Evolutionary conservation across 1,140 invertebrate species (phyloP).

Genomic region (Dufourea novaeangliae): DNA sequence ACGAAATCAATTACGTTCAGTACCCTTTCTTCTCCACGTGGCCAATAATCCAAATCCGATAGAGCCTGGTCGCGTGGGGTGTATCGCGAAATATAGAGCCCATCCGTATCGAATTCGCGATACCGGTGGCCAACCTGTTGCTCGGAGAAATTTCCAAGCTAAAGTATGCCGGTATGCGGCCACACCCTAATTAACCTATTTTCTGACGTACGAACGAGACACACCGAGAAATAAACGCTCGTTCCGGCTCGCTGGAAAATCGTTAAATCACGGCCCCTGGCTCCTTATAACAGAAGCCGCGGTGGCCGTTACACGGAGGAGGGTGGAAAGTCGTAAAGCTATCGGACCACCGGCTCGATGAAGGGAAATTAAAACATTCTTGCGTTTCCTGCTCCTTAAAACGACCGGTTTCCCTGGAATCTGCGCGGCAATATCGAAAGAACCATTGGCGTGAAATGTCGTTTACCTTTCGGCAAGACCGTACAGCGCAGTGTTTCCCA

Average conservation of each 20-base stretch:
- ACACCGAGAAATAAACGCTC: constrained; percentile 2
- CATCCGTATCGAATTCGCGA: constrained; percentile 53
- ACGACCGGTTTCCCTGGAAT: not conserved
- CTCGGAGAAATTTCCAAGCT: constrained; percentile 47
- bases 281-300: not conserved
- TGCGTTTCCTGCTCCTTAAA: not conserved
- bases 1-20: too few relatives aligned
- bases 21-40: too few relatives aligned
- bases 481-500: too few relatives aligned
- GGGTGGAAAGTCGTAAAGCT: not conserved
- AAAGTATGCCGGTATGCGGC: constrained; percentile 35
- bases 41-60: constrained; percentile 33
- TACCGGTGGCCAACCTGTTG: constrained; percentile 45
- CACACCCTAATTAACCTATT: constrained; percentile 41
- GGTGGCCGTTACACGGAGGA: not conserved
- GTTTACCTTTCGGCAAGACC: not conserved
- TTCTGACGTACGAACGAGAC: constrained; percentile 22
- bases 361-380: constrained; percentile 13
- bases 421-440: not conserved
- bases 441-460: not conserved
- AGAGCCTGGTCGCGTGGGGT: not conserved
- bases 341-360: not conserved
- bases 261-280: not conserved
- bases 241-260: not conserved
- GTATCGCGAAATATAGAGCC: constrained; percentile 33